Evolutionary conservation across 2,888 invertebrate species (phyloP).

Genomic region (Hydraecia micacea): DNA sequence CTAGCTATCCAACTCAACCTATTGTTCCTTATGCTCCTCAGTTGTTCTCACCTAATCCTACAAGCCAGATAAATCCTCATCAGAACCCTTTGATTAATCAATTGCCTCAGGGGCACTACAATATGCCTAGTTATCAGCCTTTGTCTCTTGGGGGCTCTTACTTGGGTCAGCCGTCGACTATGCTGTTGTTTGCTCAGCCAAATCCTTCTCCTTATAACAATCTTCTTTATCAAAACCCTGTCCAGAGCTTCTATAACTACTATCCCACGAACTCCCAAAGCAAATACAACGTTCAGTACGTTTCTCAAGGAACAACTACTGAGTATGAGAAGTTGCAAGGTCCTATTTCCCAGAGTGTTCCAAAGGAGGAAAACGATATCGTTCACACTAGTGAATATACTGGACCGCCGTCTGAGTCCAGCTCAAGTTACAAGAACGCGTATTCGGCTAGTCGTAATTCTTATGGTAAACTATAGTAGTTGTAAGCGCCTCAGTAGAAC

Average conservation of each 20-base stretch:
- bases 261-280: slow-evolving; percentile 82
- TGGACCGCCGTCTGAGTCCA: slow-evolving; percentile 78
- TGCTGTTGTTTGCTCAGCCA: slow-evolving; percentile 82
- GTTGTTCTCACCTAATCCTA: slow-evolving; percentile 72
- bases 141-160: slow-evolving; percentile 76
- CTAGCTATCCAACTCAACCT: slow-evolving; percentile 72
- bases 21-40: slow-evolving; percentile 79
- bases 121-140: slow-evolving; percentile 77
- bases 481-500: slow-evolving; percentile 43
- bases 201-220: slow-evolving; percentile 82
- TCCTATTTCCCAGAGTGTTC: slow-evolving; percentile 73
- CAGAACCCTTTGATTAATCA: slow-evolving; percentile 70
- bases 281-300: slow-evolving; percentile 79
- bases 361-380: slow-evolving; percentile 84
- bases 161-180: slow-evolving; percentile 81
- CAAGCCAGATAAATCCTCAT: slow-evolving; percentile 71
- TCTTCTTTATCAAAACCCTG: slow-evolving; percentile 78
- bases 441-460: slow-evolving; percentile 78
- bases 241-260: slow-evolving; percentile 83
- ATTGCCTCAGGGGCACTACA: slow-evolving; percentile 76
- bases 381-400: slow-evolving; percentile 79
- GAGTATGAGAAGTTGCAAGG: slow-evolving; percentile 83
- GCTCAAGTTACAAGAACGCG: slow-evolving; percentile 78
- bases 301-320: slow-evolving; percentile 69
- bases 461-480: slow-evolving; percentile 74